Evolutionary conservation across 2,888 invertebrate species (phyloP).

Genomic region (Athalia circularis): DNA sequence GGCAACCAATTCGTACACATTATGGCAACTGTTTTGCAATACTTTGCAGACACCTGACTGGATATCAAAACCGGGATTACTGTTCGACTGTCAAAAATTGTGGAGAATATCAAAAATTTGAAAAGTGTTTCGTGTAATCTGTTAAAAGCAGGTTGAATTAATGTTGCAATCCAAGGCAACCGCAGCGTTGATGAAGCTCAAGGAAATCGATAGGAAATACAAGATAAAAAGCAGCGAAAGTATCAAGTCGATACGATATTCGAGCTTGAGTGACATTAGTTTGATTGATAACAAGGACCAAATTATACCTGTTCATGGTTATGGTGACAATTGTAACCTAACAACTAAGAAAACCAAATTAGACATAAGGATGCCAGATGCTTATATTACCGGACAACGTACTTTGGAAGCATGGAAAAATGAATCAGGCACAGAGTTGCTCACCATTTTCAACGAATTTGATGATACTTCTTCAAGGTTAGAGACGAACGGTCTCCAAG

Average conservation of each 20-base stretch:
- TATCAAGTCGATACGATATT: constrained; percentile 46
- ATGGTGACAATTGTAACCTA: constrained; percentile 12
- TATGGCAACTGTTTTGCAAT: constrained; percentile 23
- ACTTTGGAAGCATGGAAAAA: not conserved
- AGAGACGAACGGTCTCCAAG: too few relatives aligned
- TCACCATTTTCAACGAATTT: constrained; percentile 9
- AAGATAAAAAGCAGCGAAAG: constrained; percentile 54
- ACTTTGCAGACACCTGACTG: not conserved
- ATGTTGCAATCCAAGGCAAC: constrained; percentile 65
- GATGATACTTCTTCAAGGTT: not conserved
- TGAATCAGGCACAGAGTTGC: not conserved
- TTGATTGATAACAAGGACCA: constrained; percentile 41
- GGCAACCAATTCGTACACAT: constrained; percentile 41
- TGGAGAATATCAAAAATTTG: not conserved
- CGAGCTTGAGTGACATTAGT: constrained; percentile 57
- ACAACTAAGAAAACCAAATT: constrained; percentile 50
- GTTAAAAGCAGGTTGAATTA: not conserved
- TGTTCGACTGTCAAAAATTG: constrained; percentile 7
- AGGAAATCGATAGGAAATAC: constrained; percentile 68
- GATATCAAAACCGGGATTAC: not conserved
- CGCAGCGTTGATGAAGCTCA: constrained; percentile 62
- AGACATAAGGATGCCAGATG: constrained; percentile 56
- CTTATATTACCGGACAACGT: constrained; percentile 47
- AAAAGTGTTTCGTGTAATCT: not conserved
- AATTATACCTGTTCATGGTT: not conserved